phyloP scores from a whole-genome alignment of 2,113 vertebrate genomes.

The Phalacrocorax pelagicus region DNA sequence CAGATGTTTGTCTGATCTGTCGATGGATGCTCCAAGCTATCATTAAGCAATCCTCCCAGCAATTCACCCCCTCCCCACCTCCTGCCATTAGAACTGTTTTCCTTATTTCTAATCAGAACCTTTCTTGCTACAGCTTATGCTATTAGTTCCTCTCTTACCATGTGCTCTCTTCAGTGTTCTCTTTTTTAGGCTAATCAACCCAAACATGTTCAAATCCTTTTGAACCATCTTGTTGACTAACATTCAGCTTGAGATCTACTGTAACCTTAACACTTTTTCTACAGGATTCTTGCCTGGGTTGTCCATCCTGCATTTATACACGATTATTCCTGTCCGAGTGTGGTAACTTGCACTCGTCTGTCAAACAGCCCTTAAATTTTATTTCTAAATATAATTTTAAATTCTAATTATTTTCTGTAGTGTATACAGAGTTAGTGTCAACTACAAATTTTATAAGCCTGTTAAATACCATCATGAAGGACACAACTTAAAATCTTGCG shows the following conservation, averaged over 20 bases:
- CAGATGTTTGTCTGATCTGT: conserved; percentile 33
- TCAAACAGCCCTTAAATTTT: neutral
- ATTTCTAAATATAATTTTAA: neutral
- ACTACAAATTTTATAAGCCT: neutral
- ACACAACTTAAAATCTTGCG: neutral
- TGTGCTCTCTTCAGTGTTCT: neutral
- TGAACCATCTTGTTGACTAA: neutral
- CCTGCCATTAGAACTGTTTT: neutral
- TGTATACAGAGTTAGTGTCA: neutral
- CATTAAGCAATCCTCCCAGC: neutral
- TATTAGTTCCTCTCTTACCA: neutral
- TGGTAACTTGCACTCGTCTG: neutral
- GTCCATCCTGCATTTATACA: neutral
- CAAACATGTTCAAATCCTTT: neutral
- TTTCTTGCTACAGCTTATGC: neutral
- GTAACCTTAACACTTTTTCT: neutral
- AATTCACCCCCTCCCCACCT: neutral
- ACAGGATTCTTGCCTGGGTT: neutral
- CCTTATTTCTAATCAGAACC: neutral
- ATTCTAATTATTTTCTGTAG: neutral
- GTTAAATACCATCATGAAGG: neutral
- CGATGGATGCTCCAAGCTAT: conserved; percentile 2
- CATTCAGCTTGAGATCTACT: neutral
- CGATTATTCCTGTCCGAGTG: neutral
- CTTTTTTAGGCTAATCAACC: neutral